These are phyloP conservation scores for Gibbula magus DNA, from an alignment of 2,888 invertebrate species.

Conservation along the genomic window DNA sequence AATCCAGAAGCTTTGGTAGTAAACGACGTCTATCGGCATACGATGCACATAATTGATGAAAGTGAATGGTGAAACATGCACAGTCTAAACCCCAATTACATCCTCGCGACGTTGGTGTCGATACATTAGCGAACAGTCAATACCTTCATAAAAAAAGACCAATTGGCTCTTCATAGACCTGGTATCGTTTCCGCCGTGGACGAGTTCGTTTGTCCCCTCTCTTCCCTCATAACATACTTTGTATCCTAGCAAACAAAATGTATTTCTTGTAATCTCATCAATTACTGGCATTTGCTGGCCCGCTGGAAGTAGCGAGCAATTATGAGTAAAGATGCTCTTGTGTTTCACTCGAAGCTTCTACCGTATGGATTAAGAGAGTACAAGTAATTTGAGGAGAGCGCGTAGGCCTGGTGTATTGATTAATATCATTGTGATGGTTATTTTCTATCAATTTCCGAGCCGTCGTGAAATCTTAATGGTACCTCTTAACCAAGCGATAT, in stretches of 20 bases:
- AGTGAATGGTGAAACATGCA: not conserved
- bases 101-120: not conserved
- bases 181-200: not conserved
- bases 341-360: not conserved
- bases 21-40: not conserved
- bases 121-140: not conserved
- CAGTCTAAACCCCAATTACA: not conserved
- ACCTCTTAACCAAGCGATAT: constrained; percentile 35
- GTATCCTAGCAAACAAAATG: constrained; percentile 13
- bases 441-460: constrained; percentile 41
- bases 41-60: not conserved
- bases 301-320: not conserved
- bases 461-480: constrained; percentile 35
- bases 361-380: not conserved
- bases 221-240: constrained; percentile 2
- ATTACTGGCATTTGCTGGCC: not conserved
- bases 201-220: not conserved
- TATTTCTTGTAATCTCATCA: constrained; percentile 8
- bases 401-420: constrained; percentile 32
- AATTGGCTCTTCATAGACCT: not conserved
- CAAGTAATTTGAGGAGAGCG: not conserved
- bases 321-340: not conserved
- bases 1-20: constrained; percentile 5
- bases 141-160: not conserved
- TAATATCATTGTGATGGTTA: constrained; percentile 38